phyloP scores from a whole-genome alignment of 2,113 vertebrate species.

The Cyrtonyx montezumae region DNA sequence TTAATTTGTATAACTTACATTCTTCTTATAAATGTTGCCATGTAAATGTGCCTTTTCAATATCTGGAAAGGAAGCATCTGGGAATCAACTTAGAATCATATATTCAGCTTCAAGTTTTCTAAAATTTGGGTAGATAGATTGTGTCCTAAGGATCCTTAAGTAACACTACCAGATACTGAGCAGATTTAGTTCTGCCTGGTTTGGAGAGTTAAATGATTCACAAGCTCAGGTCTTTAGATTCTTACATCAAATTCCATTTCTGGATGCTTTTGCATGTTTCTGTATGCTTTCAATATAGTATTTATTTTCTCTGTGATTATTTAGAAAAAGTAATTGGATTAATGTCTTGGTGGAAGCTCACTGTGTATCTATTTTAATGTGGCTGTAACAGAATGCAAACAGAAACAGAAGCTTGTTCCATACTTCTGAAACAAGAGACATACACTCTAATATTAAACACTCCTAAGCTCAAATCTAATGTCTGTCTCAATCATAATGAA shows the following conservation, averaged over 20 bases:
- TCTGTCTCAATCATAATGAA: not conserved
- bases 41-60: not conserved
- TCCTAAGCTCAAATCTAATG: not conserved
- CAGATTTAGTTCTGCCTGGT: not conserved
- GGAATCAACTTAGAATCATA: not conserved
- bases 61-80: not conserved
- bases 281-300: not conserved
- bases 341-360: not conserved
- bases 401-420: not conserved
- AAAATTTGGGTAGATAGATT: not conserved
- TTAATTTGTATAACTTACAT: not conserved
- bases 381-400: not conserved
- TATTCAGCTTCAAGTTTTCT: not conserved
- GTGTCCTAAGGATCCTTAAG: not conserved
- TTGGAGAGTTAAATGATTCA: not conserved
- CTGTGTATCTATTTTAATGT: not conserved
- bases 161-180: not conserved
- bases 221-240: not conserved
- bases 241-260: not conserved
- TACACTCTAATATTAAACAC: not conserved
- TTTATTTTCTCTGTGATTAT: not conserved
- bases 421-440: not conserved
- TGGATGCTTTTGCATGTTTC: not conserved
- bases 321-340: not conserved
- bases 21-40: not conserved